Conservation (phyloP, 2,113 vertebrate genomes). For the Miniopterus natalensis region DNA sequence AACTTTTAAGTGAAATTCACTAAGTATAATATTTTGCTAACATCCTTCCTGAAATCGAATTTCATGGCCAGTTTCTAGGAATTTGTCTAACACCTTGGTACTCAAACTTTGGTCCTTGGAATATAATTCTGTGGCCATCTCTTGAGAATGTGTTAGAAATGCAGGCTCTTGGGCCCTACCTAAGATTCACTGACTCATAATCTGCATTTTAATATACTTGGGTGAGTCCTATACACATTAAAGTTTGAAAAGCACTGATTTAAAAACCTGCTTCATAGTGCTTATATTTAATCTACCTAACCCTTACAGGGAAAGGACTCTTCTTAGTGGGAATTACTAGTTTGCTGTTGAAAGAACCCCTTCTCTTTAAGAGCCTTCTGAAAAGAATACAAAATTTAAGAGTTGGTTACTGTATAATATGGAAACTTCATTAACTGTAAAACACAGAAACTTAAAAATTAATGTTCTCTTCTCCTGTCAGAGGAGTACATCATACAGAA, state of each 20-base stretch:
- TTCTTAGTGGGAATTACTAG: no score
- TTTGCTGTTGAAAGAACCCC: neutral
- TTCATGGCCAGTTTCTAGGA: neutral
- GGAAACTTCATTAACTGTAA: neutral
- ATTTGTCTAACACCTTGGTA: neutral
- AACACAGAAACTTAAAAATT: neutral
- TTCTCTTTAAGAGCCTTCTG: neutral
- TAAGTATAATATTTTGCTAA: neutral
- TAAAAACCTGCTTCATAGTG: neutral
- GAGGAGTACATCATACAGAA: slow-evolving; percentile 52
- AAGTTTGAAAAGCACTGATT: slow-evolving; percentile 47
- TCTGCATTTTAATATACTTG: slow-evolving; percentile 40
- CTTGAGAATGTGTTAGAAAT: neutral
- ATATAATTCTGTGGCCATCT: neutral
- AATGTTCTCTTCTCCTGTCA: neutral
- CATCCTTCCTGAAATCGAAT: neutral
- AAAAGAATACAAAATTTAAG: neutral
- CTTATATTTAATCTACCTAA: neutral
- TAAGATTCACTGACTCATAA: neutral
- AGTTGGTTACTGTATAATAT: neutral
- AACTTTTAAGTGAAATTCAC: slow-evolving; percentile 7
- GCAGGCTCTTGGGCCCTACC: neutral
- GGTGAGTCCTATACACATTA: neutral
- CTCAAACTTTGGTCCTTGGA: neutral
- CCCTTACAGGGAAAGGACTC: neutral